Base-by-base conservation (phyloP, 2,888 invertebrate genomes). In the Synergus umbraculus region DNA sequence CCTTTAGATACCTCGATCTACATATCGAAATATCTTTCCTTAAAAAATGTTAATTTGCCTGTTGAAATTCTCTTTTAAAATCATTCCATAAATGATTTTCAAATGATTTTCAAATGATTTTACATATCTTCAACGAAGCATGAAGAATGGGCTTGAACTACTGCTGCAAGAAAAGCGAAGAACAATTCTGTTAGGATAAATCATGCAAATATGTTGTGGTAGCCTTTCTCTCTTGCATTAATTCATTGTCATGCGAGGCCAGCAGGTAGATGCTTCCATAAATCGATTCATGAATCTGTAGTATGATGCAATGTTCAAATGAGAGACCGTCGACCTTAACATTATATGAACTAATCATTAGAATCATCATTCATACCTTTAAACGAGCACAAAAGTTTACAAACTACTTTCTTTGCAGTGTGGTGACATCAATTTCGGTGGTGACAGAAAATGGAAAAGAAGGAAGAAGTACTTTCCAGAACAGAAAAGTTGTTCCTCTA, bases 401-500 rank as follows among this genome's bases (percentile, higher is more conserved):
- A n/a, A 44, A 15, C 9, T 15, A 37, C 2, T 46, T 69, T 41
- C 44, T 83, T 93, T 93, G 46, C 92, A 95, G 95, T 87, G 94
- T 95, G 82, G 94, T 94, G 22, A 94, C 95, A 41, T 95, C 95
- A 12, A 95, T 95, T 2, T 94, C 95, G 9, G 94, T 95, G 22
- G 93, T 95, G 66, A 93, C 94, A 89, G 83, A 84, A 81, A 88
- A 88, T 86, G 93, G 93, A 85, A 92, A 92, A 76, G 93, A 2
- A 94, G 95, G 94, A 82, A 94, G 95, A 0, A 96, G 96, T 90
- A 41, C 92, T 95, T 76, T 94, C 94, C n/a, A 95, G 94, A 87
- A 96, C 95, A 69, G 93, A 94, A 69, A 93, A 91, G 82, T 92
- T 92, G 66, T 84, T 95, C 94, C 65, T 93, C 95, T 8, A 94